These are phyloP conservation scores for Sturnus vulgaris DNA, from an alignment of 2,113 vertebrate genomes.

Conservation along the genomic window DNA sequence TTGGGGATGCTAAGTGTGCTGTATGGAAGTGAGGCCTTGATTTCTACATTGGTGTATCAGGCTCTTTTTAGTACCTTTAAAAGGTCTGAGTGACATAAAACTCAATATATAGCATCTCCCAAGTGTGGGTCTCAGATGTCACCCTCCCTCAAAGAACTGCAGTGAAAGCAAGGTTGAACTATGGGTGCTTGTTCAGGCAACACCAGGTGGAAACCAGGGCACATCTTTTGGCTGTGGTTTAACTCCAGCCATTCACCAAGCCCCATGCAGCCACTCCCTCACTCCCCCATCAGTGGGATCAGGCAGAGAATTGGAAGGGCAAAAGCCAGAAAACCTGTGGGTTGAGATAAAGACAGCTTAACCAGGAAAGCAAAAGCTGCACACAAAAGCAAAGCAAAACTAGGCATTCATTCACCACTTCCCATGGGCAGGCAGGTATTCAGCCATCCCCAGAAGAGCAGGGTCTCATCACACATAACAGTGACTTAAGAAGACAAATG, in stretches of 20 bases:
- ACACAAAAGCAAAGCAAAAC: neutral
- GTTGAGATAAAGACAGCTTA: neutral
- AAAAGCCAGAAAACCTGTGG: neutral
- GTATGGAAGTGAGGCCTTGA: neutral
- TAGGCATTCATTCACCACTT: neutral
- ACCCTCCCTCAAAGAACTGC: neutral
- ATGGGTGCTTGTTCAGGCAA: neutral
- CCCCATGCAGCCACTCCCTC: accelerated
- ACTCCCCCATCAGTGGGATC: accelerated
- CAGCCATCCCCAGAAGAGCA: neutral
- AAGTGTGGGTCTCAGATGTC: neutral
- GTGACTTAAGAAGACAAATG: neutral
- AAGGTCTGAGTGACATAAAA: neutral
- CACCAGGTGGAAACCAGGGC: neutral
- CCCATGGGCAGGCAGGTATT: neutral
- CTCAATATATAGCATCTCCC: neutral
- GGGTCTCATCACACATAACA: neutral
- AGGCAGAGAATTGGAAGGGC: neutral
- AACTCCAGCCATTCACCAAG: neutral
- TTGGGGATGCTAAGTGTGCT: neutral
- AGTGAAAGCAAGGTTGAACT: neutral
- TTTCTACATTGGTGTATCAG: neutral
- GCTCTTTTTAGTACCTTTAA: neutral
- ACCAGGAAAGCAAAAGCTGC: neutral
- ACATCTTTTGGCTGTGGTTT: neutral